phyloP scores from a whole-genome alignment of 2,888 invertebrate species.

The Oscheius myriophilus region DNA sequence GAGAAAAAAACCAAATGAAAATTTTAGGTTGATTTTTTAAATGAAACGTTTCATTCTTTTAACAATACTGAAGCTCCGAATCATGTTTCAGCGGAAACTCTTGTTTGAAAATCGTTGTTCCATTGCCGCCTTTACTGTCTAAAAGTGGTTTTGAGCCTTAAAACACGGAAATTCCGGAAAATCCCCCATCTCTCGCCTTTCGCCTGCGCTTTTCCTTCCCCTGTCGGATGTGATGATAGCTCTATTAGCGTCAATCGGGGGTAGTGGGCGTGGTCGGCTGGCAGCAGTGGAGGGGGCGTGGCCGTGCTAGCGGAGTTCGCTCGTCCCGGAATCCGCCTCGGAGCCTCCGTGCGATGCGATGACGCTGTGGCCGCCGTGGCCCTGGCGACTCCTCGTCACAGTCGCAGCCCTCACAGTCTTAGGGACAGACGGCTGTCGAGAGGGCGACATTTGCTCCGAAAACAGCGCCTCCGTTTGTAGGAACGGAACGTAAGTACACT shows the following conservation, averaged over 20 bases:
- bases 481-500: conserved; percentile 64
- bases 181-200: too few species aligned
- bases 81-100: too few species aligned
- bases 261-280: conserved; percentile 4
- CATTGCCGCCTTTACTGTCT: too few species aligned
- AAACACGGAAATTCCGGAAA: too few species aligned
- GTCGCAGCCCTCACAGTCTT: conserved; percentile 5
- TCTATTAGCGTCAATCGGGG: conserved; percentile 32
- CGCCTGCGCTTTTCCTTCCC: background rate
- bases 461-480: conserved; percentile 65
- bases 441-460: conserved; percentile 62
- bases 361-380: conserved; percentile 38
- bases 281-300: conserved; percentile 14
- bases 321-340: conserved; percentile 23
- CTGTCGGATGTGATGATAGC: conserved; percentile 29
- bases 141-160: too few species aligned
- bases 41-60: too few species aligned
- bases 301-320: conserved; percentile 5
- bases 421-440: conserved; percentile 33
- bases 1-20: too few species aligned
- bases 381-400: conserved; percentile 35
- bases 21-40: too few species aligned
- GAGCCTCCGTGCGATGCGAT: conserved; percentile 38
- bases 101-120: too few species aligned
- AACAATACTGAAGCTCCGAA: too few species aligned